Percentiles rank a stretch among this genome's conserved stretches.
Conservation (phyloP, 37 sponge, comb jelly and placozoan species). For the Cliona cf. orientalis region DNA sequence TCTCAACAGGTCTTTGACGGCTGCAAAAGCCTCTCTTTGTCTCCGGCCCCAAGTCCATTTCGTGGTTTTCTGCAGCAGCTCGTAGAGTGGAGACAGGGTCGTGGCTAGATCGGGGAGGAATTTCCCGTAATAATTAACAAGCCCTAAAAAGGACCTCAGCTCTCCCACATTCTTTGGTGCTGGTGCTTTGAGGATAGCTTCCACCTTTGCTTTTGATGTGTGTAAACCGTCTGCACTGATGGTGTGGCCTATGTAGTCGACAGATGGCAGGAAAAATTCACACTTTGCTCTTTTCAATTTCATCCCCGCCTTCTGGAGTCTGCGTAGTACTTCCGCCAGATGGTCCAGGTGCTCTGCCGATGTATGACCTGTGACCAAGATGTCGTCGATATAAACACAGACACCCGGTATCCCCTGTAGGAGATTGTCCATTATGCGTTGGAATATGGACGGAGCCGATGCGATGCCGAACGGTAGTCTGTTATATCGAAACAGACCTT, state of each 20-base stretch:
- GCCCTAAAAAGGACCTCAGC: slow-evolving; percentile 47
- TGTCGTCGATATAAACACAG: slow-evolving; percentile 54
- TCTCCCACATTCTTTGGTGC: slow-evolving; percentile 26
- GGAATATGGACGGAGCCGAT: slow-evolving; percentile 59
- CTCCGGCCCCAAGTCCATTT: slow-evolving; percentile 24
- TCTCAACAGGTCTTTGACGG: slow-evolving; percentile 19
- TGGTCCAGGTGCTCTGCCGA: slow-evolving; percentile 3
- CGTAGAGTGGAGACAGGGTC: slow-evolving; percentile 19
- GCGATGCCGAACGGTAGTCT: slow-evolving; percentile 70
- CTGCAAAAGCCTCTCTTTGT: slow-evolving; percentile 15
- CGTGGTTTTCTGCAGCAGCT: slow-evolving; percentile 6
- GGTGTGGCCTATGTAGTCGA: not conserved
- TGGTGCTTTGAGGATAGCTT: not conserved
- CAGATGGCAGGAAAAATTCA: not conserved
- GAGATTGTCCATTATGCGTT: slow-evolving; percentile 54
- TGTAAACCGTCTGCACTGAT: not conserved
- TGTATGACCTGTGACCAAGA: slow-evolving; percentile 33
- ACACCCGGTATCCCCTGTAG: slow-evolving; percentile 38
- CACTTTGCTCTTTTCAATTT: not conserved
- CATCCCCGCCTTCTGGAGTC: not conserved
- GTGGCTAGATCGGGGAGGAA: slow-evolving; percentile 44
- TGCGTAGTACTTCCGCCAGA: not conserved
- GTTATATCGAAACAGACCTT: slow-evolving; percentile 53
- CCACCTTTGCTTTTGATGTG: not conserved
- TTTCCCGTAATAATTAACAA: slow-evolving; percentile 34